These are phyloP conservation scores for Vollenhovia emeryi DNA, from an alignment of 1,140 invertebrate genomes.

Conservation along the genomic window DNA sequence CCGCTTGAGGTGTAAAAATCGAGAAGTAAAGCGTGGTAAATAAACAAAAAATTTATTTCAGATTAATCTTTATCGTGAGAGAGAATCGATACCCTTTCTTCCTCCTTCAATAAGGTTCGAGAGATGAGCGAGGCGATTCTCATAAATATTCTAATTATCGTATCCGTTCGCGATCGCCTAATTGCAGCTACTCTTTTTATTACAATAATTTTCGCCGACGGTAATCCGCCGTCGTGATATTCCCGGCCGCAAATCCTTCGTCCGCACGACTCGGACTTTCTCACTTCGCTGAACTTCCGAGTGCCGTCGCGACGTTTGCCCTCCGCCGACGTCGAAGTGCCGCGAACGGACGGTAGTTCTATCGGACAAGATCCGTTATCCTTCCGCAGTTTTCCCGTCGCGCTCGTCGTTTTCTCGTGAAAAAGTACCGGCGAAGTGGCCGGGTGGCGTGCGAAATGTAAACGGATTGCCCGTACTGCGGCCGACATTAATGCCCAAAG, in stretches of 20 bases:
- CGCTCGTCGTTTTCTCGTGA: slow-evolving; percentile 27
- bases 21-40: not conserved
- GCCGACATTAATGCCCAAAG: slow-evolving; percentile 67
- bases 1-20: not conserved
- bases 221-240: not conserved
- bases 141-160: not conserved
- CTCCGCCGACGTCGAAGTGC: slow-evolving; percentile 35
- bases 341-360: slow-evolving; percentile 50
- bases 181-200: not conserved
- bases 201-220: not conserved
- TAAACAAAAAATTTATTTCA: not conserved
- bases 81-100: not conserved
- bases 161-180: not conserved
- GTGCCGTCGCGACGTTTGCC: slow-evolving; percentile 37
- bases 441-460: slow-evolving; percentile 54
- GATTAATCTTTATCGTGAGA: not conserved
- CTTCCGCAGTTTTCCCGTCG: slow-evolving; percentile 40
- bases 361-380: slow-evolving; percentile 48
- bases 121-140: not conserved
- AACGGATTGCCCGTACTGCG: slow-evolving; percentile 64
- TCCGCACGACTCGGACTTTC: slow-evolving; percentile 12
- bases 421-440: slow-evolving; percentile 42
- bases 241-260: slow-evolving; percentile 19
- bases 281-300: slow-evolving; percentile 37
- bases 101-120: not conserved